These are phyloP conservation scores for Antheraea mylitta DNA, from an alignment of 1,140 invertebrate species.

Conservation along the genomic window DNA sequence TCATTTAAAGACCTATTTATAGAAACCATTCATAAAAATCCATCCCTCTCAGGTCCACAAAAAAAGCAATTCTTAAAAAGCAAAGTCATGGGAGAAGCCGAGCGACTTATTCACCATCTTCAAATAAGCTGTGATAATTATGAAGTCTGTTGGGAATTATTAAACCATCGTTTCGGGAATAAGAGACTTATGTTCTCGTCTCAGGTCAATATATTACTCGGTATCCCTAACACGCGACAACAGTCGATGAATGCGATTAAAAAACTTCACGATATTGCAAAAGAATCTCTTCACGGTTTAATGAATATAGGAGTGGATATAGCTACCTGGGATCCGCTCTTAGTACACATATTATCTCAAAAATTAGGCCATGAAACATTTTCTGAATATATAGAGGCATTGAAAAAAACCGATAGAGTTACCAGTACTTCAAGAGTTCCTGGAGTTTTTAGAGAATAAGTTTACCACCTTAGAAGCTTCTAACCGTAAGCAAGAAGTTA, in stretches of 20 bases:
- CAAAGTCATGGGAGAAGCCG: conserved; percentile 2
- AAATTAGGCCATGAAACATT: not conserved
- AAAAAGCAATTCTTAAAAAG: conserved; percentile 13
- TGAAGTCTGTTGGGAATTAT: too few relatives aligned
- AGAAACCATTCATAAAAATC: conserved; percentile 16
- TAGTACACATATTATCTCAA: too few relatives aligned
- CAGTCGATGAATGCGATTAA: too few relatives aligned
- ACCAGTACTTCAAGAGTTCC: conserved; percentile 23
- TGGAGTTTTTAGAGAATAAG: conserved; percentile 31
- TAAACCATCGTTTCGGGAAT: conserved; percentile 9
- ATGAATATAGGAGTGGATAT: conserved; percentile 28
- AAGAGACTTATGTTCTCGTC: conserved; percentile 10
- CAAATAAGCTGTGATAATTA: not conserved
- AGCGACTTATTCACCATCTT: not conserved
- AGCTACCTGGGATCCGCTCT: conserved; percentile 25
- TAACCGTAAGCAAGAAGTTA: too few relatives aligned
- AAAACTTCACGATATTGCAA: too few relatives aligned
- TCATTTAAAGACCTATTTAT: conserved; percentile 20
- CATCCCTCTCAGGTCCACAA: not conserved
- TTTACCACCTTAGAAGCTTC: too few relatives aligned
- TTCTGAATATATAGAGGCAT: conserved; percentile 25
- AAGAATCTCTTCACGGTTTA: conserved; percentile 23
- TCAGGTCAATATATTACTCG: conserved; percentile 10
- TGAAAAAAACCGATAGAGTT: conserved; percentile 25
- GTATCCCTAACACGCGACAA: conserved; percentile 10